phyloP scores from a whole-genome alignment of 2,113 vertebrate genomes.

The Halcyon malimbica region DNA sequence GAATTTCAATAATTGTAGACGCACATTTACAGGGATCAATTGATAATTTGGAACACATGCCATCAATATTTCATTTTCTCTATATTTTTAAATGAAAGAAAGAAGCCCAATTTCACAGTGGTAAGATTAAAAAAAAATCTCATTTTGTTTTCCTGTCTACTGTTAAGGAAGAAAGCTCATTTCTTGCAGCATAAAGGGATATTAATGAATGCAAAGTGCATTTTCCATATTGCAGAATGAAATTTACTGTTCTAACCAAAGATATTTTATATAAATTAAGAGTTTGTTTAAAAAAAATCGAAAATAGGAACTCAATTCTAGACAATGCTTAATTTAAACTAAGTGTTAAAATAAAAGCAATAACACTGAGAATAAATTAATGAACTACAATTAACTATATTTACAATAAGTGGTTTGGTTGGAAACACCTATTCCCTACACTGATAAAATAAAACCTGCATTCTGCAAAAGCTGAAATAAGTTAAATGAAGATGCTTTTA shows the following conservation, averaged over 20 bases:
- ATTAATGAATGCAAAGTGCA: slow-evolving; percentile 74
- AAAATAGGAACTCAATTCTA: slow-evolving; percentile 72
- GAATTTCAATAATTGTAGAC: slow-evolving; percentile 61
- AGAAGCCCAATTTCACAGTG: slow-evolving; percentile 58
- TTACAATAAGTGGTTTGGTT: slow-evolving; percentile 77
- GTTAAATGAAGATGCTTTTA: slow-evolving; percentile 87
- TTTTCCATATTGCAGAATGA: slow-evolving; percentile 63
- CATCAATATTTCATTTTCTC: slow-evolving; percentile 67
- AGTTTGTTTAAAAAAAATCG: slow-evolving; percentile 72
- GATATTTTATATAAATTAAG: slow-evolving; percentile 78
- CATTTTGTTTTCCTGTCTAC: slow-evolving; percentile 44
- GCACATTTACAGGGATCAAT: slow-evolving; percentile 60
- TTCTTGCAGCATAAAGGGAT: slow-evolving; percentile 54
- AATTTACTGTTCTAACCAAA: slow-evolving; percentile 68
- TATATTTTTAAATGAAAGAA: slow-evolving; percentile 63
- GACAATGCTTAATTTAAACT: slow-evolving; percentile 78
- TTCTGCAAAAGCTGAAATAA: slow-evolving; percentile 78
- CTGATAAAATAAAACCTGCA: slow-evolving; percentile 80
- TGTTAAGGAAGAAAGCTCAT: background rate
- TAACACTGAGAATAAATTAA: slow-evolving; percentile 81
- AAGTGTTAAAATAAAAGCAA: slow-evolving; percentile 80
- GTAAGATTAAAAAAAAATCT: slow-evolving; percentile 37
- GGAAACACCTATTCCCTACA: slow-evolving; percentile 76
- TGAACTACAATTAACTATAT: slow-evolving; percentile 82
- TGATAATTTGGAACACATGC: slow-evolving; percentile 63